Conservation (phyloP, 53 echinoderm and acorn worm genomes). For the Actinopyga echinites region DNA sequence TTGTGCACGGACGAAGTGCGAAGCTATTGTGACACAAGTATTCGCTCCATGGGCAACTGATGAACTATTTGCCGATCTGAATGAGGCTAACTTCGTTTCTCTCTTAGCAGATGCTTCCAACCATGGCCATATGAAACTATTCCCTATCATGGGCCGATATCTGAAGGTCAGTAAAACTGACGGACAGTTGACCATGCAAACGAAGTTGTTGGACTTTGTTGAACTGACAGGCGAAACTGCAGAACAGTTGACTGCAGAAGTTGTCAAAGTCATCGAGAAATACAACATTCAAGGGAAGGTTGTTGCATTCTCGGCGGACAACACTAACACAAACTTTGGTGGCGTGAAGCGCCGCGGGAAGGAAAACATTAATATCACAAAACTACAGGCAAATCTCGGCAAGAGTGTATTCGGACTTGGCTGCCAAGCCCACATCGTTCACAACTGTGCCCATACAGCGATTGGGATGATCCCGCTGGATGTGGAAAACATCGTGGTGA, state of each 20-base stretch:
- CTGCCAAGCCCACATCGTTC: neutral
- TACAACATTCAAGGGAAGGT: neutral
- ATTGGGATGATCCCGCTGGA: neutral
- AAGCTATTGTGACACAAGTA: neutral
- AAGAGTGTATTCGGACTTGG: constrained; percentile 6
- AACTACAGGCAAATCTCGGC: neutral
- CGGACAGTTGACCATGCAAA: neutral
- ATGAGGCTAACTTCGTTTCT: neutral
- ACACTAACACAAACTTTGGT: constrained; percentile 1
- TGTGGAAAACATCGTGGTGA: neutral
- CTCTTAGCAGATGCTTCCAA: constrained; percentile 1
- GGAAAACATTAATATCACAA: neutral
- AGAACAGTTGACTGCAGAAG: constrained; percentile 6
- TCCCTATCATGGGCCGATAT: neutral
- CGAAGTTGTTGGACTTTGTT: neutral
- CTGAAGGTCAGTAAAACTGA: neutral
- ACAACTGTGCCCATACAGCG: neutral
- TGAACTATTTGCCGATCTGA: neutral
- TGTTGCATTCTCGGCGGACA: neutral
- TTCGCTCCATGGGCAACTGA: neutral
- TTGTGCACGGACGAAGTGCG: neutral
- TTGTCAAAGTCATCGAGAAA: neutral
- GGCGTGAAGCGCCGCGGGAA: neutral
- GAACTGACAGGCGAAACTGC: neutral
- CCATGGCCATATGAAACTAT: neutral